These are phyloP conservation scores for Phania funesta DNA, from an alignment of 2,888 invertebrate species.

Conservation along the genomic window DNA sequence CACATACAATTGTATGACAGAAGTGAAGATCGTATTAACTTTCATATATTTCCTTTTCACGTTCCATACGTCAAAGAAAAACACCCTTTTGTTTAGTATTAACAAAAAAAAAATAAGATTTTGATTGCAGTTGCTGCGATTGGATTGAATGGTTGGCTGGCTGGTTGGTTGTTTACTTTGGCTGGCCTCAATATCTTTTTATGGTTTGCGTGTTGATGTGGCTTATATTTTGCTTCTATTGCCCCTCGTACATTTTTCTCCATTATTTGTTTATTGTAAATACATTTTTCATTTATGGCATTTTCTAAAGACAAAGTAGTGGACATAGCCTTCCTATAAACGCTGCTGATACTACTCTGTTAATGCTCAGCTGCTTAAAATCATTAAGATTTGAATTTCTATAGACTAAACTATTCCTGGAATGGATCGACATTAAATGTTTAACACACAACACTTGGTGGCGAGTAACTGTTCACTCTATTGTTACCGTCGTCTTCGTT, in stretches of 20 bases:
- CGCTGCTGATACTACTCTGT: constrained; percentile 6
- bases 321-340: constrained; percentile 41
- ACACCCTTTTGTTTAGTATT: no score
- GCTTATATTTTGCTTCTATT: constrained; percentile 20
- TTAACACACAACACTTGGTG: not conserved
- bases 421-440: constrained; percentile 3
- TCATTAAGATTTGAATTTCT: constrained; percentile 39
- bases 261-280: constrained; percentile 41
- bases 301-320: constrained; percentile 31
- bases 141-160: constrained; percentile 3
- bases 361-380: not conserved
- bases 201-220: constrained; percentile 57
- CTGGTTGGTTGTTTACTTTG: constrained; percentile 2
- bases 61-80: no score
- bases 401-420: constrained; percentile 36
- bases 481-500: not conserved
- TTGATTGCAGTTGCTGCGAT: constrained; percentile 34
- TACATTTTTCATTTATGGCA: constrained; percentile 47
- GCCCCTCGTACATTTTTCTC: not conserved
- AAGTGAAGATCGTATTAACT: no score
- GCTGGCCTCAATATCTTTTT: constrained; percentile 57
- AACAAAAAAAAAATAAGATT: constrained; percentile 30
- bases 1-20: no score
- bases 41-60: no score
- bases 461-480: not conserved